Conservation (phyloP, 2,797 vertebrate genomes). For the Scleropages formosus region DNA sequence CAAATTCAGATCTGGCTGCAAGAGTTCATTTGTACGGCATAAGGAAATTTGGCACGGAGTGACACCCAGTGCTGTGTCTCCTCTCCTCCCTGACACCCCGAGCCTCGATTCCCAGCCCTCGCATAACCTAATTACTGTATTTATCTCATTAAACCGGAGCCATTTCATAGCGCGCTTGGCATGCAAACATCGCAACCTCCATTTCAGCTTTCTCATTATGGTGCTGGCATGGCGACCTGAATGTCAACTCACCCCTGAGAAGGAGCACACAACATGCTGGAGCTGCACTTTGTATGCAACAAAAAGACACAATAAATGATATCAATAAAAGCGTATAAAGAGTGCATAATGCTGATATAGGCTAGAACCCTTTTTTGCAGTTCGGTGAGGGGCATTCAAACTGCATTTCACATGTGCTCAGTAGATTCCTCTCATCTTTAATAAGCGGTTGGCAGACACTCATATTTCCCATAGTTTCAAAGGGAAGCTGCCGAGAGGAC, state of each 20-base stretch:
- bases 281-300: too few species aligned
- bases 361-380: too few species aligned
- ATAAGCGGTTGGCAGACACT: neutral
- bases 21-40: neutral
- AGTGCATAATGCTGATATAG: neutral
- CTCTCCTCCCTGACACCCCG: neutral
- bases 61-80: neutral
- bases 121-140: constrained; percentile 3
- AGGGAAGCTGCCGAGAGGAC: neutral
- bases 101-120: neutral
- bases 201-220: neutral
- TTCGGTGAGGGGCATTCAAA: neutral
- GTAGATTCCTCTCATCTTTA: neutral
- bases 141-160: constrained; percentile 11
- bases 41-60: neutral
- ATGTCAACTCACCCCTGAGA: neutral
- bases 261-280: too few species aligned
- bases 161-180: neutral
- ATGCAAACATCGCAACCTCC: neutral
- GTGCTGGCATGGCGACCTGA: neutral
- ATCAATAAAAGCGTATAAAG: neutral
- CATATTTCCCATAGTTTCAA: neutral
- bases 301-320: neutral
- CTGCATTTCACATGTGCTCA: neutral
- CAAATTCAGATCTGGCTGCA: too few species aligned